These are phyloP conservation scores for Dolichallabes microphthalmus DNA, from an alignment of 2,113 vertebrate genomes.

Conservation along the genomic window DNA sequence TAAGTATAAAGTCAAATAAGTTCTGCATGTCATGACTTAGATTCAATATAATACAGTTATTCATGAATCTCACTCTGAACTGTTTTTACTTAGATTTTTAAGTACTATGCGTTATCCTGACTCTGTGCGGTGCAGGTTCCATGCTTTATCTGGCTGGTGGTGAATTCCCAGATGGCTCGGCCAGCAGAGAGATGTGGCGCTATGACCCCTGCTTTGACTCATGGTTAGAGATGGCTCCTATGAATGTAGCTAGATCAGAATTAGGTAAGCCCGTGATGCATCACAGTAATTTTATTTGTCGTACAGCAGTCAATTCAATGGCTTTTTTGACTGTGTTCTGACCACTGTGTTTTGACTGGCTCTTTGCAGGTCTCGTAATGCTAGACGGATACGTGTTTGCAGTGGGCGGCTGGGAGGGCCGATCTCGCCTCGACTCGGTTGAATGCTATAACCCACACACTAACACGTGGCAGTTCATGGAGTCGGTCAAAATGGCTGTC, in stretches of 20 bases:
- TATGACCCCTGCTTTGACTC: slow-evolving; percentile 79
- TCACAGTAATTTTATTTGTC: neutral
- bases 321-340: neutral
- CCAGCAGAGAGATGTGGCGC: slow-evolving; percentile 81
- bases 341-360: neutral
- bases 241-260: slow-evolving; percentile 79
- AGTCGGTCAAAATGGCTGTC: slow-evolving; percentile 77
- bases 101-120: neutral
- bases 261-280: slow-evolving; percentile 61
- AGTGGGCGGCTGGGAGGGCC: slow-evolving; percentile 78
- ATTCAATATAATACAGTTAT: neutral
- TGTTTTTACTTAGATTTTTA: neutral
- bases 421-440: slow-evolving; percentile 73
- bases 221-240: slow-evolving; percentile 79
- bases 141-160: slow-evolving; percentile 76
- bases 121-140: slow-evolving; percentile 60
- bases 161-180: slow-evolving; percentile 78
- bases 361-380: slow-evolving; percentile 72
- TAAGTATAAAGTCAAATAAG: no score
- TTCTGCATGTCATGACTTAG: neutral
- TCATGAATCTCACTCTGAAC: neutral
- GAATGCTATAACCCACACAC: slow-evolving; percentile 78
- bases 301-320: neutral
- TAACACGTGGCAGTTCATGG: slow-evolving; percentile 75
- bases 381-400: slow-evolving; percentile 79